phyloP scores from a whole-genome alignment of 2,113 vertebrate genomes.

The Cavia aperea region DNA sequence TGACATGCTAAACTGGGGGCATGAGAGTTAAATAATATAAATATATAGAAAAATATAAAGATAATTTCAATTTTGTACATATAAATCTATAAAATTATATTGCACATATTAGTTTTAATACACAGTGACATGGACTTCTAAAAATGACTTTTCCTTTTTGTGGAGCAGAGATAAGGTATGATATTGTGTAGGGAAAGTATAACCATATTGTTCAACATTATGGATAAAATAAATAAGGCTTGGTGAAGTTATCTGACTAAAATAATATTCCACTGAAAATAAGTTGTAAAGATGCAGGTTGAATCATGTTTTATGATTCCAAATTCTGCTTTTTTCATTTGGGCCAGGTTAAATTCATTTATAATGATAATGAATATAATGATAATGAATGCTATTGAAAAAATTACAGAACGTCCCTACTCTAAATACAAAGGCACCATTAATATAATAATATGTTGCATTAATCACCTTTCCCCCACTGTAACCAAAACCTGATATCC shows the following conservation, averaged over 20 bases:
- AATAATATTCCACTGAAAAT: background rate
- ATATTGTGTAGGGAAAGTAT: background rate
- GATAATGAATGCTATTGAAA: background rate
- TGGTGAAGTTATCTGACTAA: background rate
- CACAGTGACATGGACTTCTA: background rate
- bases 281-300: background rate
- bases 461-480: background rate
- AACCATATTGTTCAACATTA: background rate
- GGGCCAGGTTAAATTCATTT: background rate
- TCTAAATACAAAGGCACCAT: background rate
- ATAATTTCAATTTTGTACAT: background rate
- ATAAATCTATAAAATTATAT: background rate
- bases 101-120: background rate
- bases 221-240: background rate
- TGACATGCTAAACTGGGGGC: background rate
- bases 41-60: background rate
- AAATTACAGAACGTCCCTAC: background rate
- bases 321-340: background rate
- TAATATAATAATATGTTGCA: background rate
- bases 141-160: background rate
- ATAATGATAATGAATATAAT: background rate
- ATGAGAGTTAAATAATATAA: background rate
- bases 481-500: background rate
- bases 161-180: background rate
- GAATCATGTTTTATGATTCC: background rate